These are phyloP conservation scores for Zaprionus vittiger DNA, from an alignment of 1,140 invertebrate species.

Conservation along the genomic window DNA sequence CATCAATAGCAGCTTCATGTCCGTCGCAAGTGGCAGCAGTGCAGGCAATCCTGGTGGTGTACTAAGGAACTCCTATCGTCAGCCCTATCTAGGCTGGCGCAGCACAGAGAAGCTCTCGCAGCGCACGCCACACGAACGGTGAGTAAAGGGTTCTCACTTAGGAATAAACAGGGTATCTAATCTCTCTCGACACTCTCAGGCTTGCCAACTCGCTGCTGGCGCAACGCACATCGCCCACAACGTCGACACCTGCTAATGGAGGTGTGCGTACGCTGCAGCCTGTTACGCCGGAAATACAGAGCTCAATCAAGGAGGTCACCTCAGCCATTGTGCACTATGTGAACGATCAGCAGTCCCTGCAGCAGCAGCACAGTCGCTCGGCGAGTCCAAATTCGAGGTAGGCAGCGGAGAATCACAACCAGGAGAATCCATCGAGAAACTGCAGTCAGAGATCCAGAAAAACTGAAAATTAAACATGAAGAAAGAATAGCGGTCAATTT, in stretches of 20 bases:
- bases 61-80: slow-evolving; percentile 86
- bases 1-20: slow-evolving; percentile 83
- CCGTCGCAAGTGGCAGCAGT: slow-evolving; percentile 71
- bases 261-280: slow-evolving; percentile 56
- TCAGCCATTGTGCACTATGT: slow-evolving; percentile 97
- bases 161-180: neutral
- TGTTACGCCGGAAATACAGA: slow-evolving; percentile 92
- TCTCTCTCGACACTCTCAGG: slow-evolving; percentile 70
- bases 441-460: neutral
- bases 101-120: slow-evolving; percentile 91
- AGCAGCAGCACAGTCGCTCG: slow-evolving; percentile 83
- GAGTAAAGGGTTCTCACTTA: slow-evolving; percentile 7
- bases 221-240: slow-evolving; percentile 69
- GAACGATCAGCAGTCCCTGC: slow-evolving; percentile 86
- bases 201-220: slow-evolving; percentile 88
- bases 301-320: slow-evolving; percentile 95
- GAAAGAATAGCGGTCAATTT: slow-evolving; percentile 19
- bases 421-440: neutral
- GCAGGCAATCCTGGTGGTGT: slow-evolving; percentile 44
- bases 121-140: slow-evolving; percentile 92
- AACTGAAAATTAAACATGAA: neutral
- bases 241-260: slow-evolving; percentile 41
- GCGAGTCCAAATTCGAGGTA: slow-evolving; percentile 84
- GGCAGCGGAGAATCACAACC: slow-evolving; percentile 28
- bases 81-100: slow-evolving; percentile 95